Base-by-base conservation (phyloP, 2,113 vertebrate genomes). In the Catharus bicknelli region DNA sequence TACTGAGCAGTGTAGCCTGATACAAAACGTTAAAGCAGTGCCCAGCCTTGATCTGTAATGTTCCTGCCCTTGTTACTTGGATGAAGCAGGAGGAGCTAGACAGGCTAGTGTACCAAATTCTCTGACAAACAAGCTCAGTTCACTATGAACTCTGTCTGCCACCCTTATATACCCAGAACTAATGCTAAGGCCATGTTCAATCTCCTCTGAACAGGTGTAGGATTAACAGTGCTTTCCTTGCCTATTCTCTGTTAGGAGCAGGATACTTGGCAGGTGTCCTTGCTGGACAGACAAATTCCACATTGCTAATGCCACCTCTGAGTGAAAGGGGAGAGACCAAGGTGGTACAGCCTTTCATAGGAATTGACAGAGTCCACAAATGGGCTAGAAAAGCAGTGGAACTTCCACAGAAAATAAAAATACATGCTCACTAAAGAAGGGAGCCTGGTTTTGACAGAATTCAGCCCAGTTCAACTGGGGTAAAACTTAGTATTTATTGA, bases 401-500 rank as follows among this genome's bases (percentile, higher is more conserved):
- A 75, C 48, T 32, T 45, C 23, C 22, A 29, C 5, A 51, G 45
- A 64, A 55, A 86, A 58, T 27, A 47, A 54, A 90, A 75, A 47
- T 11, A 36, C 6, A 69, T 87, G 29, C n/a, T 72, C 9, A 16
- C 3, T 51, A 18, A 29, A n/a, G 16, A 47, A 30, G 7, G 47
- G 40, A 76, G 38, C 59, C 43, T 77, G 62, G n/a, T 87, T 94
- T 85, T 42, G 72, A 94, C 64, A 94, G 63, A 89, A 66, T 11
- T 62, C 70, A 57, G 76, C 76, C 83, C 54, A n/a, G 57, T 80
- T 83, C 68, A 74, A 3, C 30, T 74, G 48, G 76, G 48, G 40
- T 90, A 91, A 85, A 94, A 93, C 13, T 67, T 14, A 18, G 0
- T 50, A 66, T 96, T 96, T 96, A 96, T 94, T 96, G 90, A 93